Evolutionary conservation across 2,888 invertebrate species (phyloP).

Genomic region (Ethmia dodecea): DNA sequence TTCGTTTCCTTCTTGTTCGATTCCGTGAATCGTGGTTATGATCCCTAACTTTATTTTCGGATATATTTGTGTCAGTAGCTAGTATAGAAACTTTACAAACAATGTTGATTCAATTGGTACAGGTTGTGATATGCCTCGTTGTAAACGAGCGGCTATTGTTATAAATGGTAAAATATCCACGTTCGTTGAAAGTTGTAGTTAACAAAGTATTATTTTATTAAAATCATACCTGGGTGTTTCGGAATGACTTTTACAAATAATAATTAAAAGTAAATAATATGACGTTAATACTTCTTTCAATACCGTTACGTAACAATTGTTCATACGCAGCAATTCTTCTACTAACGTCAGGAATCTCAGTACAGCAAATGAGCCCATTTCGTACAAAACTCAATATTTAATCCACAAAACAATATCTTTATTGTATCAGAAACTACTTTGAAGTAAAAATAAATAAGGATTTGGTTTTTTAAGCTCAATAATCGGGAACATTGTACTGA

Average conservation of each 20-base stretch:
- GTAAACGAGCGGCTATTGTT: conserved; percentile 77
- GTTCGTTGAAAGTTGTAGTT: conserved; percentile 74
- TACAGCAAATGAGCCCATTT: too few species aligned
- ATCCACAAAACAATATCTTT: too few species aligned
- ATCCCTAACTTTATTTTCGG: conserved; percentile 74
- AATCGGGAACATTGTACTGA: conserved; percentile 26
- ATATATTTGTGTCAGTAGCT: conserved; percentile 74
- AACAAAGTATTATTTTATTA: conserved; percentile 71
- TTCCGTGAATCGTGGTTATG: conserved; percentile 75
- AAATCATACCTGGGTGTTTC: conserved; percentile 66
- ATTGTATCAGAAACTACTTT: not conserved
- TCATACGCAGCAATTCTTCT: not conserved
- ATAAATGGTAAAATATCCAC: conserved; percentile 74
- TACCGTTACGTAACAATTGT: conserved; percentile 48
- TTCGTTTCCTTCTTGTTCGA: conserved; percentile 71
- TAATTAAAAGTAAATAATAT: conserved; percentile 49
- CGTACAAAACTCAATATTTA: too few species aligned
- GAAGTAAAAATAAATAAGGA: conserved; percentile 11
- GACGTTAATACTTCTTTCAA: conserved; percentile 65
- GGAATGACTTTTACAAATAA: conserved; percentile 69
- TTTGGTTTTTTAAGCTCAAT: conserved; percentile 18
- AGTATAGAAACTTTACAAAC: conserved; percentile 77
- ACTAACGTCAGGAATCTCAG: too few species aligned
- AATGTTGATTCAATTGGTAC: conserved; percentile 77
- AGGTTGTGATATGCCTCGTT: conserved; percentile 78